These are phyloP conservation scores for Trematomus bernacchii DNA, from an alignment of 2,797 vertebrate genomes.

Conservation along the genomic window DNA sequence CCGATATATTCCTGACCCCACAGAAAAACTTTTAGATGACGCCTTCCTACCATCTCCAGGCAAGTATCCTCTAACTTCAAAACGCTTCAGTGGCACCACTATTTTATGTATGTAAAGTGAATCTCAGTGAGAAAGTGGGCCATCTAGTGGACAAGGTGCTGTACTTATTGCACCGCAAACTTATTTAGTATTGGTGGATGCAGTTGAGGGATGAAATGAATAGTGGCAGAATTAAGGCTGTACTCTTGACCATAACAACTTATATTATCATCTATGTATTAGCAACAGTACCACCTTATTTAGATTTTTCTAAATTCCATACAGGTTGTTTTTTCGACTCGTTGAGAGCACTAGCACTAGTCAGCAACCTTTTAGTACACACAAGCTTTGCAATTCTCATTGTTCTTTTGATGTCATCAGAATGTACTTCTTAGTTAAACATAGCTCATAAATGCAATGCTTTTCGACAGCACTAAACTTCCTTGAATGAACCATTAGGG, in stretches of 20 bases:
- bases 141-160: slow-evolving; percentile 69
- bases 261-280: neutral
- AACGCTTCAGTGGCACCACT: neutral
- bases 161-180: neutral
- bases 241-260: neutral
- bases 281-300: neutral
- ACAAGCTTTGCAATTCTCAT: neutral
- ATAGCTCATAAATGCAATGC: neutral
- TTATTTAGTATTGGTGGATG: neutral
- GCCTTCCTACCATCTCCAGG: slow-evolving; percentile 92
- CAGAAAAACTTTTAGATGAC: slow-evolving; percentile 87
- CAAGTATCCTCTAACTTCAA: slow-evolving; percentile 63
- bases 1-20: slow-evolving; percentile 96
- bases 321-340: neutral
- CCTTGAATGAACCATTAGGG: neutral
- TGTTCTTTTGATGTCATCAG: neutral
- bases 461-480: neutral
- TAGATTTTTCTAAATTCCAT: neutral
- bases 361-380: neutral
- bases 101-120: slow-evolving; percentile 13
- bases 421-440: neutral
- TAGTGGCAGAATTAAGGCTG: neutral
- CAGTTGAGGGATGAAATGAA: neutral
- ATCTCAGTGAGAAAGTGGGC: slow-evolving; percentile 34
- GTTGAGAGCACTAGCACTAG: neutral